A percentile compares a stretch with the other conserved stretches of the same genome.
Conservation (phyloP, 2,113 vertebrate genomes). For the Pollimyrus isidori region DNA sequence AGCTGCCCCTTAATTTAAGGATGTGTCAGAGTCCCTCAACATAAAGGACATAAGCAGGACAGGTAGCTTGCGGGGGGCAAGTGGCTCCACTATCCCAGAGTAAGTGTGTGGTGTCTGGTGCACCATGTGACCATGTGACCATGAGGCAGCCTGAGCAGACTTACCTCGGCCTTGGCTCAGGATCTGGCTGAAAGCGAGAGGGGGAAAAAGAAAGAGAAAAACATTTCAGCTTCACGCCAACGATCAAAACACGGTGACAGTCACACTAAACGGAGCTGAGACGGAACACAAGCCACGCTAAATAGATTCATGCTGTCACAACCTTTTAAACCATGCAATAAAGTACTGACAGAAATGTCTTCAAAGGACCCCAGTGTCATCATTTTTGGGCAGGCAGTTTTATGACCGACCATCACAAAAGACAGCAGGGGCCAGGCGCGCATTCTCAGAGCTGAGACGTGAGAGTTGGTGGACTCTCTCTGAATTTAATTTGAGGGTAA, state of each 20-base stretch:
- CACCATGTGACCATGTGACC: neutral
- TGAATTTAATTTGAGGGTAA: conserved; percentile 24
- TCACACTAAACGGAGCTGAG: neutral
- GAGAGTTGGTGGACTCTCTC: neutral
- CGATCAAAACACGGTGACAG: conserved; percentile 18
- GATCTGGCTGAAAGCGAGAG: conserved; percentile 49
- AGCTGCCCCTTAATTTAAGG: neutral
- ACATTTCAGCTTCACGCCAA: conserved; percentile 15
- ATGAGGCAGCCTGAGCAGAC: conserved; percentile 18
- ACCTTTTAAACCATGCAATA: neutral
- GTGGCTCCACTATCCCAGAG: neutral
- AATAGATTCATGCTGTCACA: neutral
- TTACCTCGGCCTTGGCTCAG: conserved; percentile 65
- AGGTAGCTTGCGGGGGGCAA: neutral
- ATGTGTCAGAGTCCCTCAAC: neutral
- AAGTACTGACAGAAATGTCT: conserved; percentile 11
- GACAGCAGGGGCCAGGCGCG: neutral
- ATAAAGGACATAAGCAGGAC: neutral
- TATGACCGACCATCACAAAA: neutral
- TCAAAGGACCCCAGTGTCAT: neutral
- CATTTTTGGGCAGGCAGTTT: neutral
- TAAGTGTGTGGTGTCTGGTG: neutral
- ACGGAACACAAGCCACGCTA: neutral
- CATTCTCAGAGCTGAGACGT: neutral
- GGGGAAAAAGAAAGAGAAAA: neutral